Conservation (phyloP, 2,113 vertebrate species). For the Coregonus clupeaformis region DNA sequence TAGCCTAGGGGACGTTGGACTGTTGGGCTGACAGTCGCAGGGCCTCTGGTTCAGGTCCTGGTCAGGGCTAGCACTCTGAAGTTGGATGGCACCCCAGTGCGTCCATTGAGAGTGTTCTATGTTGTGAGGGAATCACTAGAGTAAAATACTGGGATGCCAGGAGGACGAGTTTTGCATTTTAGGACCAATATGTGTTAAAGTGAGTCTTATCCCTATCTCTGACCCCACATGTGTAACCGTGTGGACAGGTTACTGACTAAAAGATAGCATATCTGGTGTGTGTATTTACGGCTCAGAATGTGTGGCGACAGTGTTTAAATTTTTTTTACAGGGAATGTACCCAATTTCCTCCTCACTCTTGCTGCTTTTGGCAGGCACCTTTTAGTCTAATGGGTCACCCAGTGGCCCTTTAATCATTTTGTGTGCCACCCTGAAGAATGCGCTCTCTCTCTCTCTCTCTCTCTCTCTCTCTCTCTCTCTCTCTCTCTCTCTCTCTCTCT, state of each 20-base stretch:
- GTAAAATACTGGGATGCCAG: background rate
- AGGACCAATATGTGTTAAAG: background rate
- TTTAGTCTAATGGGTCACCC: background rate
- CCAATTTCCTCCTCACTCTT: no score
- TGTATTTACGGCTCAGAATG: no score
- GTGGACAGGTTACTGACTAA: background rate
- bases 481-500: no score
- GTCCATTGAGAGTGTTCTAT: background rate
- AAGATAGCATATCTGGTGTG: background rate
- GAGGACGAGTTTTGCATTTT: background rate
- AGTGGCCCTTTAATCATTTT: background rate
- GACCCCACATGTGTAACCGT: background rate
- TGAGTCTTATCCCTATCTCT: background rate
- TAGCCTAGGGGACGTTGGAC: no score
- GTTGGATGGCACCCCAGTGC: no score
- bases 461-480: no score
- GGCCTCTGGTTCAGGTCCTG: no score
- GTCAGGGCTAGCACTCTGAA: no score
- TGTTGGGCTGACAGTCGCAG: no score
- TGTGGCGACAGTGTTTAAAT: background rate
- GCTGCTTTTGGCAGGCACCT: background rate
- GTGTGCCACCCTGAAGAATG: background rate
- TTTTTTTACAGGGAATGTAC: background rate
- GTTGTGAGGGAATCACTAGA: background rate
- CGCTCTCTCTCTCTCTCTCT: no score